Evolutionary conservation across 1,140 invertebrate species (phyloP), one percentile per base, ranked within the genome.

Genomic region (Eriocheir sinensis): DNA sequence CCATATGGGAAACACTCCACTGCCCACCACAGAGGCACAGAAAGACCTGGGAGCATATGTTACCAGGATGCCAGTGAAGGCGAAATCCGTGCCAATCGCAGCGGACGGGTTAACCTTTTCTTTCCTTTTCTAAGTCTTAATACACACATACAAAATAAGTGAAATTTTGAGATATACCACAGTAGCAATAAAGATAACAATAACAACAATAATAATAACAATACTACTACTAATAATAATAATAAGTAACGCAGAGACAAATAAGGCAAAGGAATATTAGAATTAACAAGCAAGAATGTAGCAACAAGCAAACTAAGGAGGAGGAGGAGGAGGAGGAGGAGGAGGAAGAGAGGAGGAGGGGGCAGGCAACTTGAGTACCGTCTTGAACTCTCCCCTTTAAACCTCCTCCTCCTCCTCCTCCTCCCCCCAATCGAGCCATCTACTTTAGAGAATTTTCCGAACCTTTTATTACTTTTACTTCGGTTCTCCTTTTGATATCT

Each of bases 371-470:
- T 86, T 41, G 36, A 38, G 34, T 32, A 72, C n/a, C 60, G 60
- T 72, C 60, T 72, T 72, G 60, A 72, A 21, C 60, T 72, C 21
- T 72, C 60, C 60, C 60, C 60, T 72, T 72, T 72, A 72, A 72
- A 72, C 12, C 36, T 2, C 21, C 30, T n/a, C 30, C 60, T 21
- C 21, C 21, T n/a, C 60, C 60, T 72, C 60, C 83, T 86, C 83
- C 83, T 86, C 83, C 83, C 34, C 83, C 34, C 27, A 72, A n/a
- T 0, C 60, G 27, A n/a, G 0, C 27, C 60, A 40, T 86, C 34
- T n/a, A 40, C 83, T 86, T 72, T 72, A 72, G 60, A 60, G 53
- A 72, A n/a, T 72, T 72, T 72, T 72, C 60, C 60, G 60, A 72
- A 72, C 60, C 60, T 72, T 72, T 72, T 34, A 38, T 86, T 86